Base-by-base conservation (phyloP, 2,888 invertebrate genomes). In the Synanthedon formicaeformis region DNA sequence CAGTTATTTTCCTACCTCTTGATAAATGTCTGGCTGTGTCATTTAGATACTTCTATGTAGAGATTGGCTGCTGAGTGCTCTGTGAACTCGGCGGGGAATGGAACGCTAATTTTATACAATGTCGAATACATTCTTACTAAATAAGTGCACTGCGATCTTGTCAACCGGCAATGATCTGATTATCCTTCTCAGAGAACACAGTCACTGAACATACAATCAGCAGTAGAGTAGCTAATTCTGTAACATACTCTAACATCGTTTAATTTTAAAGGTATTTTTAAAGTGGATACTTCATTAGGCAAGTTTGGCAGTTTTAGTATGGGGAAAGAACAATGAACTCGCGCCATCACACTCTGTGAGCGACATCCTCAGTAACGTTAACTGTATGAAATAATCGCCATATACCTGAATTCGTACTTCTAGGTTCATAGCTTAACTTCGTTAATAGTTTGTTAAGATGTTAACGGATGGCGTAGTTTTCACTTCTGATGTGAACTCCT, bases 151-250 rank as follows among this genome's bases (percentile, higher is more conserved):
- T 60, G 68, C 65, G 67, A 72, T 64, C 64, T 72, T 57, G 59
- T 74, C 71, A 73, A 54, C 72, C 74, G 75, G 68, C 65, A 77
- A 68, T 85, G 74, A 86, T 85, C 73, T 75, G 69, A 85, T 86
- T 86, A 82, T 78, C 71, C 66, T 66, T 58, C 58, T 75, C 78
- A 78, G 66, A 69, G 78, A 73, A 67, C 82, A 78, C 71, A 67
- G 67, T 66, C 69, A 66, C 63, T 72, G 73, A 67, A 70, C 74
- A 74, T 68, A 53, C 66, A 66, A 65, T 62, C 60, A 59, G 59
- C 59, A 57, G 57, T 61, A 55, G 59, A 63, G 65, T 62, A 45
- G 45, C 45, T 45, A n/a, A 12, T 45, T 13, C 34, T 45, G 45
- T 45, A 45, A 13, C 4, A 45, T 45, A 11, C n/a, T 12, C 45